These are phyloP conservation scores for Pecten maximus DNA, from an alignment of 2,888 invertebrate genomes.

Conservation along the genomic window DNA sequence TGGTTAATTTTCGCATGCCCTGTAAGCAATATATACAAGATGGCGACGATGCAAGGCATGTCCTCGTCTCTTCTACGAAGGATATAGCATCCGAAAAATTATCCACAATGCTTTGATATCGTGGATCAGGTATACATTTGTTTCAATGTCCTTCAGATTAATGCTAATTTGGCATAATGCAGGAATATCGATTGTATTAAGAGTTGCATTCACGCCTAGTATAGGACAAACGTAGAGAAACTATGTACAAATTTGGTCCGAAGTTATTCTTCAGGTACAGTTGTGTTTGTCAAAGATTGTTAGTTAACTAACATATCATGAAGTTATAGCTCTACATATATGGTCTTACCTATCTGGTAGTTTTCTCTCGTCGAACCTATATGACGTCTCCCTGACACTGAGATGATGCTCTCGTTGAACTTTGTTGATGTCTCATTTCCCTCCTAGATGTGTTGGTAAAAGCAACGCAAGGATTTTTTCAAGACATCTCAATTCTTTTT, in stretches of 20 bases:
- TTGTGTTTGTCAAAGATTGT: no score
- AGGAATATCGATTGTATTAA: not conserved
- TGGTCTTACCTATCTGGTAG: no score
- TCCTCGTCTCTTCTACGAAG: not conserved
- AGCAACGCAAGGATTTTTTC: no score
- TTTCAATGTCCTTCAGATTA: not conserved
- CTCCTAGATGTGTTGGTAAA: no score
- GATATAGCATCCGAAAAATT: not conserved
- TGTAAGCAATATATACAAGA: slow-evolving; percentile 14
- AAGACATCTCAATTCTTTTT: no score
- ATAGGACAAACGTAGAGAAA: not conserved
- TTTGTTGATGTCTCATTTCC: no score
- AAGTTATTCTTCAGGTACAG: not conserved
- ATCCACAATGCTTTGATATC: not conserved
- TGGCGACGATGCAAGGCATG: not conserved
- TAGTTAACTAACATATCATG: no score
- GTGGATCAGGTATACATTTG: not conserved
- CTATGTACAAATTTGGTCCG: not conserved
- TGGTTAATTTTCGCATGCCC: not conserved
- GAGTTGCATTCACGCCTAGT: not conserved
- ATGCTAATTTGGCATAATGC: not conserved
- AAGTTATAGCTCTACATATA: no score
- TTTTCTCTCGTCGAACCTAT: no score
- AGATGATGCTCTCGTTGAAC: no score
- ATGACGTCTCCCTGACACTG: no score